Conservation (phyloP, 2,797 vertebrate genomes). For the Euphonia xanthogaster region DNA sequence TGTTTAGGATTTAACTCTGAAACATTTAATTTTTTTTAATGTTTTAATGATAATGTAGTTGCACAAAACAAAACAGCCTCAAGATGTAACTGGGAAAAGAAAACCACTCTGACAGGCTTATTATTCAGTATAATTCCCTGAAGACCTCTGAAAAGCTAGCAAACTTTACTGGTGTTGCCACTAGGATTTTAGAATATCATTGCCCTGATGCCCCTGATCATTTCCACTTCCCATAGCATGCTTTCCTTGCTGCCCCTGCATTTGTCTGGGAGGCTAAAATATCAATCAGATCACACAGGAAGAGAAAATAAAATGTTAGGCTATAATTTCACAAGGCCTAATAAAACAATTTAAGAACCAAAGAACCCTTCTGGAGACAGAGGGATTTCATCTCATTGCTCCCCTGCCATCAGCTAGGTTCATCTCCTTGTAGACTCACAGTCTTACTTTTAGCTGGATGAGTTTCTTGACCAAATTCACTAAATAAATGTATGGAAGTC, state of each 20-base stretch:
- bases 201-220: not conserved
- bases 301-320: not conserved
- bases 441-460: not conserved
- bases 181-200: not conserved
- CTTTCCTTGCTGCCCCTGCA: not conserved
- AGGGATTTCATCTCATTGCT: rapidly evolving
- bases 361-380: not conserved
- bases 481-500: not conserved
- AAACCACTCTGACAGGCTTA: not conserved
- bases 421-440: rapidly evolving
- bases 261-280: not conserved
- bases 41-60: not conserved
- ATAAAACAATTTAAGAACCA: not conserved
- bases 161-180: not conserved
- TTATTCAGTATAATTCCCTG: not conserved
- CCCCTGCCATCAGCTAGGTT: not conserved
- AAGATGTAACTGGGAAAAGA: not conserved
- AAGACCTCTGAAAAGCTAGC: not conserved
- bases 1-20: not conserved
- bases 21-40: not conserved
- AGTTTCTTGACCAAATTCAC: not conserved
- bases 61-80: not conserved
- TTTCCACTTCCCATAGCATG: not conserved
- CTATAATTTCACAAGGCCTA: not conserved
- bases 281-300: not conserved